phyloP scores from a whole-genome alignment of 1,140 invertebrate genomes.

The Lethocerus indicus region DNA sequence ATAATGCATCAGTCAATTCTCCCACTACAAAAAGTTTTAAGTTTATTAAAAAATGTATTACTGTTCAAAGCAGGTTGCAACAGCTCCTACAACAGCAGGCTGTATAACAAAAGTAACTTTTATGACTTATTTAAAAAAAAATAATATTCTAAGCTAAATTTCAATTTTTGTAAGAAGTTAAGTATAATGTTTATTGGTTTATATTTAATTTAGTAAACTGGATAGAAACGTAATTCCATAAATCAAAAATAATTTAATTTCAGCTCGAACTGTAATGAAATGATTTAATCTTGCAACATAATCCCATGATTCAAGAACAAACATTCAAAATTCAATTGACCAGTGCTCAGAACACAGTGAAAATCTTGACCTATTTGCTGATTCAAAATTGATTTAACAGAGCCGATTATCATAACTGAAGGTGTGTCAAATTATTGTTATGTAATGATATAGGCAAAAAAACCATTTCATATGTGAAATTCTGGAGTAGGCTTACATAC shows the following conservation, averaged over 20 bases:
- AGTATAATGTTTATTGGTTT: too few relatives aligned
- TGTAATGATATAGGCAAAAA: not conserved
- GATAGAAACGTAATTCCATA: too few relatives aligned
- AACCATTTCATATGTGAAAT: not conserved
- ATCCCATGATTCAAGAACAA: not conserved
- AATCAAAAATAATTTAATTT: too few relatives aligned
- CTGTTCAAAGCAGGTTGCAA: not conserved
- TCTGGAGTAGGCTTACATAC: slow-evolving; percentile 6
- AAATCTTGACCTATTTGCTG: too few relatives aligned
- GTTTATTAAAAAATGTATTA: not conserved
- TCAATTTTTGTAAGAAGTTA: too few relatives aligned
- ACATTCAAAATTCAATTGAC: not conserved
- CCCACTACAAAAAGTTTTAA: slow-evolving; percentile 14
- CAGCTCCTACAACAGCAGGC: not conserved
- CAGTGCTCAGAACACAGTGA: not conserved
- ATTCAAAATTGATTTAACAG: not conserved
- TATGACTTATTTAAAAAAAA: not conserved
- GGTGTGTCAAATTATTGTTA: not conserved
- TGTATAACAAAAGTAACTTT: not conserved
- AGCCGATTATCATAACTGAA: not conserved
- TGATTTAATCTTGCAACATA: too few relatives aligned
- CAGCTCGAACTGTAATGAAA: too few relatives aligned
- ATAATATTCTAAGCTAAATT: not conserved
- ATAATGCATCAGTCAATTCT: slow-evolving; percentile 11
- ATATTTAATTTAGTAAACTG: too few relatives aligned